Conservation (phyloP, 2,888 invertebrate species). For the Synanthedon myopaeformis region DNA sequence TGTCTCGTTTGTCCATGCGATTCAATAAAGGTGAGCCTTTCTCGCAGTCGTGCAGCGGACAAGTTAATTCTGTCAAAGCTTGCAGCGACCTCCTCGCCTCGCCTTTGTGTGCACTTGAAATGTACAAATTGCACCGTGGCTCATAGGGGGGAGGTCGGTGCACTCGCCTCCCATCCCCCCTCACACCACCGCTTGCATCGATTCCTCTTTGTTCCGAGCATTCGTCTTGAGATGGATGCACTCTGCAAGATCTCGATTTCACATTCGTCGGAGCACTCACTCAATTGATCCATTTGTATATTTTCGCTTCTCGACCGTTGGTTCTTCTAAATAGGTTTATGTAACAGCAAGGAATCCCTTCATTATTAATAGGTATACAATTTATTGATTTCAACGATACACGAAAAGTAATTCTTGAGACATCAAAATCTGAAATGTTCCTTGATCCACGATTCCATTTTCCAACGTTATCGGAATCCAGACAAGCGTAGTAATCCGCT, state of each 20-base stretch:
- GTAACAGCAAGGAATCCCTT: constrained; percentile 1
- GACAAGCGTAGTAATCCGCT: constrained; percentile 7
- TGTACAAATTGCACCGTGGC: constrained; percentile 68
- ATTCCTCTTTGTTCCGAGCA: constrained; percentile 65
- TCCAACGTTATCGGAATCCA: constrained; percentile 3
- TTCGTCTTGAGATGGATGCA: constrained; percentile 66
- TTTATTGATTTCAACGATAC: too few species aligned
- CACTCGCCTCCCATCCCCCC: constrained; percentile 47
- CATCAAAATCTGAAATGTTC: neutral
- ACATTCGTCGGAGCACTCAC: constrained; percentile 32
- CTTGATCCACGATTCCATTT: neutral
- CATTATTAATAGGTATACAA: neutral
- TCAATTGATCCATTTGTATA: constrained; percentile 22
- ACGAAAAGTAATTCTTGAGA: neutral
- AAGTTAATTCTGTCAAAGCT: constrained; percentile 70
- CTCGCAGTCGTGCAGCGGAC: constrained; percentile 51
- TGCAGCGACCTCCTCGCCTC: constrained; percentile 59
- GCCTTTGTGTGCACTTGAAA: constrained; percentile 70
- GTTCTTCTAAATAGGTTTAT: constrained; percentile 1
- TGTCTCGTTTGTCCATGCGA: constrained; percentile 30
- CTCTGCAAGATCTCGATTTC: constrained; percentile 57
- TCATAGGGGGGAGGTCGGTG: constrained; percentile 54
- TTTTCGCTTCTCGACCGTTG: constrained; percentile 11
- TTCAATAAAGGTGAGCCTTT: constrained; percentile 55
- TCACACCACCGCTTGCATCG: constrained; percentile 52